A percentile compares a stretch with the other conserved stretches of the same genome.
phyloP scores from a whole-genome alignment of 2,888 invertebrate genomes.

The Luffia ferchaultella region DNA sequence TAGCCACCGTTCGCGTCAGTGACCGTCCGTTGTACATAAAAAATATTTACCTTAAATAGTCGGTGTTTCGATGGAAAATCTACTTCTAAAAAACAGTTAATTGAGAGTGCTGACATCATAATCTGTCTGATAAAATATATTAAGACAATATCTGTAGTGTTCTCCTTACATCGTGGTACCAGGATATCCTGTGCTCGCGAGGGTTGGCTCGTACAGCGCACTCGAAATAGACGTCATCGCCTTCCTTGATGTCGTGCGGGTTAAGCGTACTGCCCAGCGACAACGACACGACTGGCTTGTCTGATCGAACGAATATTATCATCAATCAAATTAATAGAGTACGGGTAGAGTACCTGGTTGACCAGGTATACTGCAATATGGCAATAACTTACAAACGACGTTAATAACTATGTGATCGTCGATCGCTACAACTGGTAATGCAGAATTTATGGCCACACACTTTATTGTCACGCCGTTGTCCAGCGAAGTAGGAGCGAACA shows the following conservation, averaged over 20 bases:
- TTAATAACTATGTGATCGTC: constrained; percentile 84
- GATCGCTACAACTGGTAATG: constrained; percentile 74
- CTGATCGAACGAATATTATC: constrained; percentile 31
- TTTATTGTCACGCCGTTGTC: constrained; percentile 84
- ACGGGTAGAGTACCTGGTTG: no score
- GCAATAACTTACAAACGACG: constrained; percentile 94
- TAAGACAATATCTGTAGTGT: no score
- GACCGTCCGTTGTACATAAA: no score
- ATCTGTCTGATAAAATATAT: no score
- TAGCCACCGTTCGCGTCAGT: no score
- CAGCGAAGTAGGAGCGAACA: constrained; percentile 79
- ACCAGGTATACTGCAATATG: no score
- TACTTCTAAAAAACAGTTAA: no score
- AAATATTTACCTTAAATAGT: no score
- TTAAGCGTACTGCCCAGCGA: constrained; percentile 86
- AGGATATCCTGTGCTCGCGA: constrained; percentile 83
- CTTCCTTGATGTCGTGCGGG: constrained; percentile 89
- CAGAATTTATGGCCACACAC: constrained; percentile 85
- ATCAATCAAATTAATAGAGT: no score
- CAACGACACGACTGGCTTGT: constrained; percentile 60
- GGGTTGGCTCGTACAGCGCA: constrained; percentile 88
- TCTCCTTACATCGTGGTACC: constrained; percentile 86
- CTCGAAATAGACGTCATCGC: constrained; percentile 91
- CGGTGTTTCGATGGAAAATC: no score
- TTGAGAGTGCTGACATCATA: no score